A percentile compares a stretch with the other conserved stretches of the same genome.
Conservation (phyloP, 2,797 vertebrate genomes). For the Melanotaenia nigrans region DNA sequence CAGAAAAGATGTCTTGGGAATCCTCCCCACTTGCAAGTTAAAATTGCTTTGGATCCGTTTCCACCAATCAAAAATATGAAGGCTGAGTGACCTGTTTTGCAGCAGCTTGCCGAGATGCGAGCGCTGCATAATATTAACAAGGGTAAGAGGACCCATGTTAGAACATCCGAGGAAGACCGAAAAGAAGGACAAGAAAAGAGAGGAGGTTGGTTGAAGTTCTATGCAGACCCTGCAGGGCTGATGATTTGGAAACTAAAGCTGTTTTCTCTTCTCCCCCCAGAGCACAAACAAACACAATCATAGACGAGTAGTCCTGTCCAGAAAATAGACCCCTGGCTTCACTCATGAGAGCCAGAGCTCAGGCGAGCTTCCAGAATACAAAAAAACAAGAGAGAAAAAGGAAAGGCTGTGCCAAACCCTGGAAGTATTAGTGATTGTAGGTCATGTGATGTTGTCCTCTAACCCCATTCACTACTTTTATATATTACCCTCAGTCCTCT, state of each 20-base stretch:
- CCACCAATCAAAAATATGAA: conserved; percentile 73
- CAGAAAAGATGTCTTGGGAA: conserved; percentile 78
- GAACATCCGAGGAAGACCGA: conserved; percentile 46
- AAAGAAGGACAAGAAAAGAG: conserved; percentile 40
- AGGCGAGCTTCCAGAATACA: conserved; percentile 54
- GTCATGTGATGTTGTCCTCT: conserved; percentile 62
- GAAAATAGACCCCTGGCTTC: conserved; percentile 74
- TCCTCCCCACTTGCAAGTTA: conserved; percentile 75
- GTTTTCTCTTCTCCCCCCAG: conserved; percentile 55
- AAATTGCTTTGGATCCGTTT: conserved; percentile 82
- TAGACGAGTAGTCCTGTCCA: conserved; percentile 65
- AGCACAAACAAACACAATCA: conserved; percentile 83
- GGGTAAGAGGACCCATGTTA: conserved; percentile 61
- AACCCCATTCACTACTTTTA: conserved; percentile 31
- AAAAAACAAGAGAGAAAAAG: conserved; percentile 41
- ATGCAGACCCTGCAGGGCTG: conserved; percentile 52
- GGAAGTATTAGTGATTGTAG: conserved; percentile 75
- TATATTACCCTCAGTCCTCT: conserved; percentile 21
- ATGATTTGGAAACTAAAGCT: conserved; percentile 73
- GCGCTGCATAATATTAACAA: conserved; percentile 55
- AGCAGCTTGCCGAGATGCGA: conserved; percentile 42
- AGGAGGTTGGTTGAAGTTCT: conserved; percentile 40
- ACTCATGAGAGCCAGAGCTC: conserved; percentile 62
- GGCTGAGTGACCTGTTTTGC: conserved; percentile 59
- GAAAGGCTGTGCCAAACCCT: conserved; percentile 51